A percentile compares a stretch with the other conserved stretches of the same genome.
These are phyloP conservation scores for Atractosteus spatula DNA, from an alignment of 2,113 vertebrate species.

Conservation along the genomic window DNA sequence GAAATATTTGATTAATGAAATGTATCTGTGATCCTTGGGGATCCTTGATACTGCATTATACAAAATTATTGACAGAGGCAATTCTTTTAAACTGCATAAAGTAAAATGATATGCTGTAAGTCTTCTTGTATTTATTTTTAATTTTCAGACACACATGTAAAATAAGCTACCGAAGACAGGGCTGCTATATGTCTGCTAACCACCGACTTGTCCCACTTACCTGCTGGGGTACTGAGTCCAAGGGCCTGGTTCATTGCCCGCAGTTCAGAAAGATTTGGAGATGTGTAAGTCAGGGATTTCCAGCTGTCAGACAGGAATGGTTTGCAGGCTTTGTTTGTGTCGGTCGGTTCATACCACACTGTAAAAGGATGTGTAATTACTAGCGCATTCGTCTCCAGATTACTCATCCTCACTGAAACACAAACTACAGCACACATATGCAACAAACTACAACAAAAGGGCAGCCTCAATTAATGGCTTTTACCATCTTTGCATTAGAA, in stretches of 20 bases:
- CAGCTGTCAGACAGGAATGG: slow-evolving; percentile 84
- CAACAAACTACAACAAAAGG: slow-evolving; percentile 2
- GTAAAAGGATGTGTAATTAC: slow-evolving; percentile 29
- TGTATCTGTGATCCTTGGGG: too few species aligned
- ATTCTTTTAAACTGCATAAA: too few species aligned
- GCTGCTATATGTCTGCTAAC: neutral
- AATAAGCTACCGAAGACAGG: too few species aligned
- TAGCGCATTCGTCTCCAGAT: neutral
- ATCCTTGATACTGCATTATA: too few species aligned
- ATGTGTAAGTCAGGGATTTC: slow-evolving; percentile 75
- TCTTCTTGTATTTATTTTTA: too few species aligned
- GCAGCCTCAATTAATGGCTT: too few species aligned
- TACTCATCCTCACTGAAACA: too few species aligned
- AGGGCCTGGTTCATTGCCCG: slow-evolving; percentile 75
- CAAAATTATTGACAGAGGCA: too few species aligned
- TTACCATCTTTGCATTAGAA: too few species aligned
- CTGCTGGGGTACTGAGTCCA: slow-evolving; percentile 68
- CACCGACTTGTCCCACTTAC: slow-evolving; percentile 53
- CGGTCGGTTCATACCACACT: slow-evolving; percentile 89
- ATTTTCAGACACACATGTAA: too few species aligned
- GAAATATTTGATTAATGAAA: too few species aligned
- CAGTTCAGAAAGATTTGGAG: slow-evolving; percentile 81
- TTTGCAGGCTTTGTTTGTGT: slow-evolving; percentile 78
- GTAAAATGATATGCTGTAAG: too few species aligned
- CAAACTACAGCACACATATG: neutral